Evolutionary conservation across 2,888 invertebrate species (phyloP), one percentile per base, ranked within the genome.

Genomic region (Julus scandinavius): DNA sequence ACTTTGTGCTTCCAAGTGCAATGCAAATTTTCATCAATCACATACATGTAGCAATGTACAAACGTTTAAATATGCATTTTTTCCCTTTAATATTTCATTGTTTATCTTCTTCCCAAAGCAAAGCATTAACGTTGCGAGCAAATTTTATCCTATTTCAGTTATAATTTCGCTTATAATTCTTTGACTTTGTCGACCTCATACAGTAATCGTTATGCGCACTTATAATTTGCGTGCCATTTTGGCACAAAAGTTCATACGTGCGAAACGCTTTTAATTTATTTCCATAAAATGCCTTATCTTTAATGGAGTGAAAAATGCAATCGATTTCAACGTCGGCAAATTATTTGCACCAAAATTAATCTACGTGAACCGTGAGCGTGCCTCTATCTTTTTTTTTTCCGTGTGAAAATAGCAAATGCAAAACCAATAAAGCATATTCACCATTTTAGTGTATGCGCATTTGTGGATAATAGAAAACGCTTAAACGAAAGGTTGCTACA

Each of bases 341-440:
- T 80, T 80, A 80, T 80, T 80, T 80, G 80, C 80, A 29, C 20
- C 80, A 80, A 80, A 80, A 15, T 80, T 38, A 80, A 38, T 38
- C 38, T 80, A 38, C 29, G 80, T 80, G 80, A 80, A 80, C 80
- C 80, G 13, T 29, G 80, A 80, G 80, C 80, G 80, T 72, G 72
- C 72, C 29, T 20, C n/a, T 29, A n/a, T 6, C 38, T 29, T 29
- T 7, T 38, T 80, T 80, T 13, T 13, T 72, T 72, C 2, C 80
- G 38, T 80, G 80, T 80, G 80, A 80, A 80, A 80, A 80, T 80
- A 2, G 80, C 80, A 80, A 80, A 80, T 80, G 80, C 80, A 80
- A 80, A 80, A 80, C 80, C 80, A 80, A 80, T 80, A 80, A 80
- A 80, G 80, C 80, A 80, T 80, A 80, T 80, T 80, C 80, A 80